A percentile compares a stretch with the other conserved stretches of the same genome.
These are phyloP conservation scores for Microctonus brassicae DNA, from an alignment of 2,888 invertebrate genomes.

Conservation along the genomic window DNA sequence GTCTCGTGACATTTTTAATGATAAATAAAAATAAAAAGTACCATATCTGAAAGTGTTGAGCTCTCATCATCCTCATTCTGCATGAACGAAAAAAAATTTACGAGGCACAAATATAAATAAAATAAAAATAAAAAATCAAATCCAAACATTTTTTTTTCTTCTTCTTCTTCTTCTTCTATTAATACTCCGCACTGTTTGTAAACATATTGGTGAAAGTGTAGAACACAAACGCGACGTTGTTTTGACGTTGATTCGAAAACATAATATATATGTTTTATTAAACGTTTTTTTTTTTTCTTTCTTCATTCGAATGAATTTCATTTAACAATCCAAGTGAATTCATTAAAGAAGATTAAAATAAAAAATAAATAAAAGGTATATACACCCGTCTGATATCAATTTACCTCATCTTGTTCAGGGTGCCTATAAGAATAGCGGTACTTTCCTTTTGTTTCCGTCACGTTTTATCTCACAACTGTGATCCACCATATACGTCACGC, in stretches of 20 bases:
- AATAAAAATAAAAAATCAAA: too few species aligned
- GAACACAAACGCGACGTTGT: neutral
- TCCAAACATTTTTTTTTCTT: neutral
- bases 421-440: constrained; percentile 59
- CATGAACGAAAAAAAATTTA: too few species aligned
- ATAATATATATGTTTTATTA: neutral
- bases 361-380: constrained; percentile 42
- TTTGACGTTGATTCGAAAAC: neutral
- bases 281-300: neutral
- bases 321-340: constrained; percentile 34
- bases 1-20: too few species aligned
- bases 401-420: constrained; percentile 33
- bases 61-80: too few species aligned
- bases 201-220: neutral
- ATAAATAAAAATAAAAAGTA: too few species aligned
- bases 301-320: neutral
- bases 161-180: too few species aligned
- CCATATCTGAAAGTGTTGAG: too few species aligned
- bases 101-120: too few species aligned
- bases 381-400: constrained; percentile 24
- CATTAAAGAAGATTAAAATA: constrained; percentile 39
- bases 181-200: neutral
- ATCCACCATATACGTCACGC: neutral
- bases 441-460: constrained; percentile 56
- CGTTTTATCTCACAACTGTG: constrained; percentile 2